phyloP scores from a whole-genome alignment of 1,140 invertebrate species.

The Thalassaphorura encarpata region DNA sequence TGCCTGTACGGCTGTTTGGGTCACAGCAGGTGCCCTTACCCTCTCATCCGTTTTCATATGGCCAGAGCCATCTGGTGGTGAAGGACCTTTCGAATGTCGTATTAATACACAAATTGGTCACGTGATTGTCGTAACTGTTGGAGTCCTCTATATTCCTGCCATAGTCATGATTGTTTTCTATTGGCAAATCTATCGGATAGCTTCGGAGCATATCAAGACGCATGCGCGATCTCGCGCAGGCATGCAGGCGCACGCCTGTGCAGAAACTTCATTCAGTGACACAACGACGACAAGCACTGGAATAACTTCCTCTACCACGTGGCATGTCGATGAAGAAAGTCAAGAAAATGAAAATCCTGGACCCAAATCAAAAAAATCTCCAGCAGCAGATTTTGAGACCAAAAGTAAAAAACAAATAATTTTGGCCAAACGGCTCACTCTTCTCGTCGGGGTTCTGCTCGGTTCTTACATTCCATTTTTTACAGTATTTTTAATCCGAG shows the following conservation, averaged over 20 bases:
- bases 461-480: slow-evolving; percentile 1
- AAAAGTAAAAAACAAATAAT: not conserved
- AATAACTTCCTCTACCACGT: not conserved
- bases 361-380: not conserved
- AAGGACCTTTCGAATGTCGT: not conserved
- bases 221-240: not conserved
- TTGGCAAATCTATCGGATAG: not conserved
- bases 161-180: not conserved
- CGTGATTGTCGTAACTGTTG: not conserved
- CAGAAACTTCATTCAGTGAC: not conserved
- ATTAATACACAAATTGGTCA: not conserved
- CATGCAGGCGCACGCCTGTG: not conserved
- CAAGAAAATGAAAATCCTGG: not conserved
- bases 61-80: not conserved
- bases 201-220: not conserved
- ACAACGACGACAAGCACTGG: too few species aligned
- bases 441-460: not conserved
- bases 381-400: too few species aligned
- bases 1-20: too few species aligned
- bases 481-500: not conserved
- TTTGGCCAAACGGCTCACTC: not conserved
- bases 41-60: not conserved
- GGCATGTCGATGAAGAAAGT: not conserved
- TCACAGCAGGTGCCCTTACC: not conserved
- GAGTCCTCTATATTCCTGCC: not conserved